Conservation (phyloP, 2,113 vertebrate species). For the Myotis lucifugus region DNA sequence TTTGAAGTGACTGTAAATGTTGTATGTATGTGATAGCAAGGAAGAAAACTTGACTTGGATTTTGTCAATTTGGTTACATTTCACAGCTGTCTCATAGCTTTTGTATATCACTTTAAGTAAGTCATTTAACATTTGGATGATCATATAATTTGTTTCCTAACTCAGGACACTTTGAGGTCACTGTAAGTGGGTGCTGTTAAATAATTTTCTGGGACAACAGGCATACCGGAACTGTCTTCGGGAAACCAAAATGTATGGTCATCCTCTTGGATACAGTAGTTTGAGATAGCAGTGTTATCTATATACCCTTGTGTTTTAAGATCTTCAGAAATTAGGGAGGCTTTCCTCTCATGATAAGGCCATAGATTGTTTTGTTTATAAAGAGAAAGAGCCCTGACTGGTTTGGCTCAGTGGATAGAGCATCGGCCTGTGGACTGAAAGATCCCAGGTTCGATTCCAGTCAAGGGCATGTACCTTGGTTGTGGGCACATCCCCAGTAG, state of each 20-base stretch:
- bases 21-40: neutral
- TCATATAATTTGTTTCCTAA: constrained; percentile 1
- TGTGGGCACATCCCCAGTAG: too few species aligned
- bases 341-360: neutral
- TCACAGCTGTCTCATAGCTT: neutral
- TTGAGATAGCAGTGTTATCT: neutral
- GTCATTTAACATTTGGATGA: neutral
- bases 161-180: neutral
- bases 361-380: neutral
- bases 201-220: neutral
- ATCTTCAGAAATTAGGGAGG: neutral
- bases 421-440: too few species aligned
- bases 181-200: neutral
- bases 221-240: neutral
- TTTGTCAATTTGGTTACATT: constrained; percentile 29
- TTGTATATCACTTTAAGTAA: neutral
- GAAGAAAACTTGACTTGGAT: constrained; percentile 3
- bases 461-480: too few species aligned
- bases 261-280: neutral
- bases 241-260: neutral
- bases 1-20: neutral
- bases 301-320: neutral
- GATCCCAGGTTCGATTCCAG: too few species aligned
- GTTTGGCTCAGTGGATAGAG: too few species aligned
- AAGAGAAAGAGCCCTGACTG: neutral